Conservation (phyloP, 2,113 vertebrate species). For the Tachycineta bicolor region DNA sequence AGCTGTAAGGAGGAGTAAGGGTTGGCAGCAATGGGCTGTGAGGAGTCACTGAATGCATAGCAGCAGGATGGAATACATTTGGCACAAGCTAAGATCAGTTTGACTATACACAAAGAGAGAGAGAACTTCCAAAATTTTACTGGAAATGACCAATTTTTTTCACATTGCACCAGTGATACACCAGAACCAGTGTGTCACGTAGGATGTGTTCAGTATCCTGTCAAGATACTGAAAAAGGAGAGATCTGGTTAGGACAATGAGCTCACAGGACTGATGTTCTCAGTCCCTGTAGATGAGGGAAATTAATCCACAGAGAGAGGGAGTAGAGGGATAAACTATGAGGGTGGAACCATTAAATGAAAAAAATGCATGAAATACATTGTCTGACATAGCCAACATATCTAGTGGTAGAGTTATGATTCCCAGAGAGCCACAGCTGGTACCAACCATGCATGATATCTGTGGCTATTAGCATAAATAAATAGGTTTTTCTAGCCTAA, state of each 20-base stretch:
- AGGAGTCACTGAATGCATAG: not conserved
- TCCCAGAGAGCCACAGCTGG: not conserved
- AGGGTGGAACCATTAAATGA: not conserved
- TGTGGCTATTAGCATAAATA: not conserved
- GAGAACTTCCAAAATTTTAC: not conserved
- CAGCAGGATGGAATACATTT: not conserved
- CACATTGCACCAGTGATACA: fast-evolving
- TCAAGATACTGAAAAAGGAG: not conserved
- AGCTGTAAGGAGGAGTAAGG: not conserved
- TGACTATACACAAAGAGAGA: fast-evolving
- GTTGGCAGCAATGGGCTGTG: not conserved
- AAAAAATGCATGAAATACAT: not conserved
- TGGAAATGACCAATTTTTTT: not conserved
- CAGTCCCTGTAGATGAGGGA: not conserved
- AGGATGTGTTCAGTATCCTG: not conserved
- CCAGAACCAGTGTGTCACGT: fast-evolving
- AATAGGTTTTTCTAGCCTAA: not conserved
- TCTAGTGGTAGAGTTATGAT: not conserved
- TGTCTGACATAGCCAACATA: not conserved
- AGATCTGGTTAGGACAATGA: not conserved
- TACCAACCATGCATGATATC: not conserved
- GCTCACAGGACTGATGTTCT: not conserved
- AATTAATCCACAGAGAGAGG: not conserved
- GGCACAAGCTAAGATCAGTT: not conserved
- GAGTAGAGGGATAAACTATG: not conserved